Base-by-base conservation (phyloP, 2,113 vertebrate species). In the Pollachius pollachius region DNA sequence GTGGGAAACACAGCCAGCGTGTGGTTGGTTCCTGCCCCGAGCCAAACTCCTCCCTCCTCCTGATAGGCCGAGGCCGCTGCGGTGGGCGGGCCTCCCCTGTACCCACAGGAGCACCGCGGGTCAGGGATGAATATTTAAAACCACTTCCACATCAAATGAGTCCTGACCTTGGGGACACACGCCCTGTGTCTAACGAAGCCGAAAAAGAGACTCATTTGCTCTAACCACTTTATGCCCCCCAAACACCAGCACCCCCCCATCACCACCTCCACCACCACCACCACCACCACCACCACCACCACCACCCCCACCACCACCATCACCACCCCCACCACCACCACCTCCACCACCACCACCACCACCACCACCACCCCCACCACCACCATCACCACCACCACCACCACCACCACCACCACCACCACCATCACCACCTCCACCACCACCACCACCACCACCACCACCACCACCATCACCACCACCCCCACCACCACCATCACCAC, bases 51-150 rank as follows among this genome's bases (percentile, higher is more conserved):
- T 48, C 41, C 41, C 12, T 9, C 6, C 41, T 48, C 41, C 41
- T 9, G 41, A 48, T 48, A 11, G 62, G 65, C 54, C 69, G 81
- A 81, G 75, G 74, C 54, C 67, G 77, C 78, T 84, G 81, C 80
- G 65, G 79, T 74, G 68, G 5, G 54, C 72, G 48, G 60, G 52
- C 64, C 61, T 64, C 68, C 67, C 27, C 61, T 61, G 70, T 65
- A 80, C 70, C 74, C 65, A 34, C 64, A 61, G 77, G 77, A 87
- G 68, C 84, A 87, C 84, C 81, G 67, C 73, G 79, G 85, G 88
- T 87, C 84, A 86, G 62, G 72, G 81, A 86, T 89, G 84, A 89
- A 90, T 91, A 88, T 90, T 91, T 86, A 78, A 89, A 81, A 85
- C 34, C 73, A 65, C 75, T 81, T 82, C 77, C 75, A 74, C 72